Base-by-base conservation (phyloP, 2,888 invertebrate species). In the Ophioninae sp. region DNA sequence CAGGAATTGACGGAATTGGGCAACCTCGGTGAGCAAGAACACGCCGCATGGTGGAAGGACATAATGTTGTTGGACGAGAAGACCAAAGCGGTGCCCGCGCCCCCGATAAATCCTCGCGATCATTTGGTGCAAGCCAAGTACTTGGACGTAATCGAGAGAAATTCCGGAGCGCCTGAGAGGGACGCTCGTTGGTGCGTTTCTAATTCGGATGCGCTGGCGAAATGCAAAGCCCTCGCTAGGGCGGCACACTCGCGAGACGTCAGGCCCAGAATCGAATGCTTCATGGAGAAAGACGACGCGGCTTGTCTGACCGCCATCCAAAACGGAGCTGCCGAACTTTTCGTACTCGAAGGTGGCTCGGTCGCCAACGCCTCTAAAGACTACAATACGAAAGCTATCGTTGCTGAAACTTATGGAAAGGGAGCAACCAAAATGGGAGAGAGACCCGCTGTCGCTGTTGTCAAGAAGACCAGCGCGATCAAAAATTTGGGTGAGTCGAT, bases 201-300 rank as follows among this genome's bases (percentile, higher is more conserved):
- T 20, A 94, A 94, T 0, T 94, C 95, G 56, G 94, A 94, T 2
- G 97, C 96, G 85, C 91, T 95, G 84, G 94, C 94, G 21, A 98
- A 98, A 91, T 98, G 98, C 89, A 93, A 94, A 17, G 94, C 95
- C 0, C 94, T 98, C 89, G 94, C 95, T 0, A 94, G 94, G 82
- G 96, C 96, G 44, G 96, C 97, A 0, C 96, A 95, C 91, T 96
- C 97, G 2, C 94, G 97, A 79, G 96, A 97, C 89, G 95, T 97
- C 62, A 94, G 97, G 7, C 98, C 98, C 0, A 95, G 95, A 86
- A 94, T 98, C 69, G 96, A 96, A 89, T 98, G 98, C 90, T 93
- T 96, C 0, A 93, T 94, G 85, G 95, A 96, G 64, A 93, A 94
- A 59, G 94, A 94, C 39, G 94, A 95, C 68, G 94, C 95, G 10